These are phyloP conservation scores for Amiota minor DNA, from an alignment of 2,888 invertebrate genomes.

Conservation along the genomic window DNA sequence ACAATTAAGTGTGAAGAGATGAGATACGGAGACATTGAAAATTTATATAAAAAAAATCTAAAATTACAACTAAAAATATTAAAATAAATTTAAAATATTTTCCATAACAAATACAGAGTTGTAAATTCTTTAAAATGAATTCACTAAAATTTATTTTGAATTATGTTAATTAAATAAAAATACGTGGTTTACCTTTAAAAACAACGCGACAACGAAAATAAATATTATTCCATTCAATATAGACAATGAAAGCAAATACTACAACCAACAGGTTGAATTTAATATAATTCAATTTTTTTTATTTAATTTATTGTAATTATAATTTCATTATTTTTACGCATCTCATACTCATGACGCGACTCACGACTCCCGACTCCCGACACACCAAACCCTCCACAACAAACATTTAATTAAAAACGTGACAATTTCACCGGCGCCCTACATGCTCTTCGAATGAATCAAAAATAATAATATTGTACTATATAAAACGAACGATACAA, in stretches of 20 bases:
- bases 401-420: conserved; percentile 63
- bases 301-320: conserved; percentile 16
- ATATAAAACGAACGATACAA: background rate
- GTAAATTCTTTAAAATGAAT: background rate
- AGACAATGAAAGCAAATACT: too few relatives aligned
- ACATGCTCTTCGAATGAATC: background rate
- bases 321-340: background rate
- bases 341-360: too few relatives aligned
- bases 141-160: background rate
- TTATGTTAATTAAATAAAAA: conserved; percentile 16
- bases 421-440: conserved; percentile 55
- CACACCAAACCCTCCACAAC: too few relatives aligned
- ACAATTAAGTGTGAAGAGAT: background rate
- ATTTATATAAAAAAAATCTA: background rate
- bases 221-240: too few relatives aligned
- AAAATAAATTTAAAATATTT: too few relatives aligned
- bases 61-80: background rate
- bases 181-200: background rate
- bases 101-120: background rate
- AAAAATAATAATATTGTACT: background rate
- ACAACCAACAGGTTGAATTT: conserved; percentile 12
- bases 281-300: background rate
- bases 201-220: background rate
- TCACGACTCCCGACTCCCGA: too few relatives aligned
- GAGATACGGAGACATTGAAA: background rate